Evolutionary conservation across 1,140 invertebrate genomes (phyloP), one percentile per base, ranked within the genome.

Genomic region (Zaprionus camerounensis): DNA sequence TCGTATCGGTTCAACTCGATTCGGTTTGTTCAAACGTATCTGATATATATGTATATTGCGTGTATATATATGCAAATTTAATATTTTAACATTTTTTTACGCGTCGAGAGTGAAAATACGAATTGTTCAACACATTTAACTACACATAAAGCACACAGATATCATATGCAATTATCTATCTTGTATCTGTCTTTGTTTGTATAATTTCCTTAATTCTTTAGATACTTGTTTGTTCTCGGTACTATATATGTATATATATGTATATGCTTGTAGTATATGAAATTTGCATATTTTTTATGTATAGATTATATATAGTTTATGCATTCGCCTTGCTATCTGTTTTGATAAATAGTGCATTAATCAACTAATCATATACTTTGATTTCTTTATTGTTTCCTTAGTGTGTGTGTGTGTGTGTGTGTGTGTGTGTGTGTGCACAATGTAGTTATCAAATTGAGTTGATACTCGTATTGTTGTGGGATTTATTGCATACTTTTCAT

Each of bases 321-420:
- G 77, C 82, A 72, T 88, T 69, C 62, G 59, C 41, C 66, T 70
- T 74, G 71, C 64, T 81, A 80, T 80, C 80, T 46, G 76, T 71
- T 61, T 90, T 76, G 69, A 80, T 88, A 84, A 81, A 84, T 80
- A 88, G 84, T 88, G 84, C 84, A 88, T 71, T 88, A 78, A 79
- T 88, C 84, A 87, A 88, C 84, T 88, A 88, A 79, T 90, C 78
- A 84, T 88, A 90, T 90, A 88, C 62, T 78, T 75, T 72, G 34
- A 67, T 86, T 70, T 66, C 38, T 68, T 69, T 59, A 71, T 65
- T 87, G 73, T 57, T 20, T 80, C 7, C 7, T 64, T 4, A 61
- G 31, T 68, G 73, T 72, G 49, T 76, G 68, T 59, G 51, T 71
- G 71, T 73, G 71, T 69, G 58, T 71, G 20, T 20, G 20, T 20